Evolutionary conservation across 1,140 invertebrate genomes (phyloP).

Genomic region (Reticulitermes speratus): DNA sequence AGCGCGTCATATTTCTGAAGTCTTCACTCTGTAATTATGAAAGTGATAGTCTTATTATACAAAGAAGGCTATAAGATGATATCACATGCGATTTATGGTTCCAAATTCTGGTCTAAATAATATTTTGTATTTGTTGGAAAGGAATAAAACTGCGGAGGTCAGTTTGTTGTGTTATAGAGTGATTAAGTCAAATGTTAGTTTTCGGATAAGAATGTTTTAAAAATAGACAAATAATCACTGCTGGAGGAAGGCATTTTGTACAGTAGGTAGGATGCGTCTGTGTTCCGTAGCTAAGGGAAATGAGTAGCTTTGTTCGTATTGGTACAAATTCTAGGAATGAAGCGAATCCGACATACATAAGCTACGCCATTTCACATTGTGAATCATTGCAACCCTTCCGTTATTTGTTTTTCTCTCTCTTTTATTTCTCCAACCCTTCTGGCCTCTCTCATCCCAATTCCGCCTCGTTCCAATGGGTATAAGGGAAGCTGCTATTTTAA

Average conservation of each 20-base stretch:
- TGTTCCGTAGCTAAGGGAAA: not conserved
- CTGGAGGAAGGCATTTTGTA: not conserved
- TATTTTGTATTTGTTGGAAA: too few species aligned
- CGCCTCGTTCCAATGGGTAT: not conserved
- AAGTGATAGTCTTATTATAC: too few species aligned
- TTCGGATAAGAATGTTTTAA: too few species aligned
- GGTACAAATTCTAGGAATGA: conserved; percentile 12
- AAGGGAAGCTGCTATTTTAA: conserved; percentile 12
- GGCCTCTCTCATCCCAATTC: not conserved
- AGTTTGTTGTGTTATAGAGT: too few species aligned
- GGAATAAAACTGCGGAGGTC: too few species aligned
- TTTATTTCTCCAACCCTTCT: not conserved
- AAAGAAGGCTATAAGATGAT: too few species aligned
- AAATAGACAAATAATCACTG: not conserved
- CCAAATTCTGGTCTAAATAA: too few species aligned
- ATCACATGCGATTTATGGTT: too few species aligned
- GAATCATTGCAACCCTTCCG: conserved; percentile 1
- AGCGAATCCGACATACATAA: conserved; percentile 9
- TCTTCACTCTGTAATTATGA: too few species aligned
- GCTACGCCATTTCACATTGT: conserved; percentile 11
- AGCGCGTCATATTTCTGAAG: too few species aligned
- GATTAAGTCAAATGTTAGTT: too few species aligned
- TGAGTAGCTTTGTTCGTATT: not conserved
- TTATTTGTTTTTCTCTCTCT: conserved; percentile 7
- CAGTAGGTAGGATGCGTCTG: not conserved